A percentile compares a stretch with the other conserved stretches of the same genome.
These are phyloP conservation scores for Anolis apletophallus DNA, from an alignment of 2,797 vertebrate genomes.

Conservation along the genomic window DNA sequence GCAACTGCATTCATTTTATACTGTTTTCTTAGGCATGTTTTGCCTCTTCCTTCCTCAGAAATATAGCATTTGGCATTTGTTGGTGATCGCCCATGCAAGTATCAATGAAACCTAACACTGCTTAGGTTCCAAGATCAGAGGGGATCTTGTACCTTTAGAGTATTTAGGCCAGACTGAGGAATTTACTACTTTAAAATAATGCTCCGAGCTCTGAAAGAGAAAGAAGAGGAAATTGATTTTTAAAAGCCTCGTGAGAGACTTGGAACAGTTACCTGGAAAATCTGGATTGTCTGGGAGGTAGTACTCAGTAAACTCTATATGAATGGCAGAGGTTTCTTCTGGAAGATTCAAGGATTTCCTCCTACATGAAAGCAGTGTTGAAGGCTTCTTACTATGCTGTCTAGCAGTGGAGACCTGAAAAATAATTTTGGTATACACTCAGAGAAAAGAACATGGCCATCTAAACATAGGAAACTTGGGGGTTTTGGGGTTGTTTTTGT, in stretches of 20 bases:
- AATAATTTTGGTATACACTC: neutral
- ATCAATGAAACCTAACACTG: too few relatives aligned
- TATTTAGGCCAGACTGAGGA: too few relatives aligned
- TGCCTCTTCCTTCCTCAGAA: too few relatives aligned
- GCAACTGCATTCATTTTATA: too few relatives aligned
- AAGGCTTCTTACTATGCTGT: constrained; percentile 91
- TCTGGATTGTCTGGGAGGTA: constrained; percentile 91
- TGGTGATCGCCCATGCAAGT: too few relatives aligned
- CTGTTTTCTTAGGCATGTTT: too few relatives aligned
- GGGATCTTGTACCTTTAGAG: too few relatives aligned
- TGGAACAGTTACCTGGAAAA: constrained; percentile 83
- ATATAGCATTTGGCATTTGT: too few relatives aligned
- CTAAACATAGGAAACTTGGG: constrained; percentile 8
- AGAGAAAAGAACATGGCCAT: constrained; percentile 12
- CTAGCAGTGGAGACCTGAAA: constrained; percentile 92
- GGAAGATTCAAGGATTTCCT: constrained; percentile 86
- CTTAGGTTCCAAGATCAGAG: too few relatives aligned
- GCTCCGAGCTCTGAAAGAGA: too few relatives aligned
- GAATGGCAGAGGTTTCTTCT: constrained; percentile 87
- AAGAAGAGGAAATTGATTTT: neutral
- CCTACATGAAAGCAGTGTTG: constrained; percentile 91
- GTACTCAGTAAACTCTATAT: constrained; percentile 96
- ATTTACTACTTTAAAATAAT: too few relatives aligned
- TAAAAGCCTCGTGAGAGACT: neutral
- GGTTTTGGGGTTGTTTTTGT: neutral